phyloP scores from a whole-genome alignment of 2,797 vertebrate species.

The Falco cherrug region DNA sequence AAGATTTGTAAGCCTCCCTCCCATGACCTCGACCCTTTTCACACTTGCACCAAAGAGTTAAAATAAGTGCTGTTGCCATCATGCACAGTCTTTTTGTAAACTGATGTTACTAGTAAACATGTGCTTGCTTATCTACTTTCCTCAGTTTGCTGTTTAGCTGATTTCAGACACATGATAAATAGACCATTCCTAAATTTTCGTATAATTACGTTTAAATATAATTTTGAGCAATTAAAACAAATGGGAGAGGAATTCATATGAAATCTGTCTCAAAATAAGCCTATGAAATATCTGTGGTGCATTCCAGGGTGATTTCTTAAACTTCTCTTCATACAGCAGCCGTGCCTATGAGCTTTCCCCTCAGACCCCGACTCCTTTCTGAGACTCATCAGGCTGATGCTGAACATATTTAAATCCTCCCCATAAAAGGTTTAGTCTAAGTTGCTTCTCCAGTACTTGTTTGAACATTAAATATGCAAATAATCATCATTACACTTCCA shows the following conservation, averaged over 20 bases:
- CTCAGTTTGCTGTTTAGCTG: slow-evolving; percentile 42
- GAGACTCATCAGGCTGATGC: slow-evolving; percentile 73
- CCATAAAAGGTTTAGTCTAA: slow-evolving; percentile 80
- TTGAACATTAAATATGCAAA: slow-evolving; percentile 89
- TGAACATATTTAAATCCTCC: slow-evolving; percentile 78
- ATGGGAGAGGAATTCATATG: slow-evolving; percentile 53
- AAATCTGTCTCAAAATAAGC: slow-evolving; percentile 56
- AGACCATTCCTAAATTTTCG: slow-evolving; percentile 23
- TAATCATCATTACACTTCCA: slow-evolving; percentile 87
- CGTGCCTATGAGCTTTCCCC: slow-evolving; percentile 29
- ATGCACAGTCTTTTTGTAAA: background rate
- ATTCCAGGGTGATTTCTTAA: slow-evolving; percentile 22
- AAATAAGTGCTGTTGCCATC: background rate
- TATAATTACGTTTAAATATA: slow-evolving; percentile 55
- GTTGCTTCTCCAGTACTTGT: slow-evolving; percentile 82
- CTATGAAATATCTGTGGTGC: background rate
- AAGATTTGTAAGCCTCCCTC: background rate
- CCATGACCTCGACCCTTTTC: background rate
- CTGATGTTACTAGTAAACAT: slow-evolving; percentile 19
- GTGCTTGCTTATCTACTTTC: slow-evolving; percentile 31
- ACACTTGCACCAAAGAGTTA: background rate
- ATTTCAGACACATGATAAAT: slow-evolving; percentile 54
- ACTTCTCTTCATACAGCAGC: slow-evolving; percentile 32
- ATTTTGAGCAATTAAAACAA: slow-evolving; percentile 61
- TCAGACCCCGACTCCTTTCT: slow-evolving; percentile 65